A percentile compares a stretch with the other conserved stretches of the same genome.
These are phyloP conservation scores for Ophonus ardosiacus DNA, from an alignment of 2,888 invertebrate genomes.

Conservation along the genomic window DNA sequence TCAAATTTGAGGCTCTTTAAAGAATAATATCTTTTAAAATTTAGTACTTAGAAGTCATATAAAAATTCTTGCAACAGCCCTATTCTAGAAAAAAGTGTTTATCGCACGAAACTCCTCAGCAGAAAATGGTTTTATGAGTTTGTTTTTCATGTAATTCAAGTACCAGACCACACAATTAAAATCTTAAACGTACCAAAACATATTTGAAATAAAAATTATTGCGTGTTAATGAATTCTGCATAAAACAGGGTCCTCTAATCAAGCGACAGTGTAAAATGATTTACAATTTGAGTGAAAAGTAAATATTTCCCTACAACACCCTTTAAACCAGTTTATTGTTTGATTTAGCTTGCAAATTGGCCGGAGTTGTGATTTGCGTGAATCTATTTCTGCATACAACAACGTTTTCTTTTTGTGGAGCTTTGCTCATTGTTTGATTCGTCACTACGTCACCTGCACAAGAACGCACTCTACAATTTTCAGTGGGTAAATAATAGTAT, in stretches of 20 bases:
- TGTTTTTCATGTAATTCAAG: background rate
- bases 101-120: too few species aligned
- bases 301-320: background rate
- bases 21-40: too few species aligned
- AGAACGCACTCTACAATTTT: background rate
- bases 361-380: conserved; percentile 6
- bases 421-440: conserved; percentile 14
- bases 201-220: background rate
- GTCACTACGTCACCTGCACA: background rate
- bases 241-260: background rate
- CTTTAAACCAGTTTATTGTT: background rate
- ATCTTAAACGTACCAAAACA: background rate
- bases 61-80: too few species aligned
- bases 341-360: conserved; percentile 10
- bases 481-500: too few species aligned
- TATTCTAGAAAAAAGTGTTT: too few species aligned
- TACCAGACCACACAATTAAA: background rate
- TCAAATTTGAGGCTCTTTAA: too few species aligned
- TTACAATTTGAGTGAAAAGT: background rate
- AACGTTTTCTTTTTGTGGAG: background rate
- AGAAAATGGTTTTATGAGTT: too few species aligned
- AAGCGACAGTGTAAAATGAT: background rate
- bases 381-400: background rate
- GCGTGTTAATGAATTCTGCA: background rate
- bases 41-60: too few species aligned